Conservation (phyloP, 2,113 vertebrate genomes). For the Oncorhynchus kisutch region DNA sequence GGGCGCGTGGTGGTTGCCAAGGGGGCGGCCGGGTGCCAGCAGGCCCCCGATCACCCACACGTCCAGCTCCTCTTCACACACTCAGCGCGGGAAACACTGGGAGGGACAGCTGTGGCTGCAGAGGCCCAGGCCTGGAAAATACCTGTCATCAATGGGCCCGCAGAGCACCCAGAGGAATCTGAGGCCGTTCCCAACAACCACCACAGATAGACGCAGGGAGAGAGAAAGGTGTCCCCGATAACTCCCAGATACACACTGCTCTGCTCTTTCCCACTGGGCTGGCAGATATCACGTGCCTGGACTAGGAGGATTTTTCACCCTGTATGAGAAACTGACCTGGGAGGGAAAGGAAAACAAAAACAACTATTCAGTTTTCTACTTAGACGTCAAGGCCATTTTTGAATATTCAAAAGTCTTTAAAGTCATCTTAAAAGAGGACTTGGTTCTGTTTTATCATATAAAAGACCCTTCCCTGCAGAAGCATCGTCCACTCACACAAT, state of each 20-base stretch:
- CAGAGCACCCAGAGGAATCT: constrained; percentile 61
- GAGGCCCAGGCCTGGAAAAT: constrained; percentile 74
- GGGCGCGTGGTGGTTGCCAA: background rate
- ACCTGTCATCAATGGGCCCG: constrained; percentile 67
- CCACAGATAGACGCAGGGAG: background rate
- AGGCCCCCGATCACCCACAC: constrained; percentile 67
- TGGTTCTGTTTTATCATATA: background rate
- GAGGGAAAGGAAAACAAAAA: background rate
- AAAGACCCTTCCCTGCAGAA: background rate
- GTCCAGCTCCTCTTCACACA: constrained; percentile 65
- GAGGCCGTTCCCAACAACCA: constrained; percentile 25
- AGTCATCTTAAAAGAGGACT: background rate
- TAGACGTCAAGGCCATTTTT: too few species aligned
- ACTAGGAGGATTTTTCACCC: background rate
- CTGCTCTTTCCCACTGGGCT: too few species aligned
- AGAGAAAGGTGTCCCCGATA: background rate
- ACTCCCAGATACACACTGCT: background rate
- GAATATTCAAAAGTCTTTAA: background rate
- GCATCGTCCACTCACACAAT: background rate
- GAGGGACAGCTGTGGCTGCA: constrained; percentile 43
- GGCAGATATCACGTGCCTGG: background rate
- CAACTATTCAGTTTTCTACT: too few species aligned
- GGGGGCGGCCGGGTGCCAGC: constrained; percentile 40
- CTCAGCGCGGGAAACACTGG: constrained; percentile 44
- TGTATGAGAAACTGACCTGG: constrained; percentile 26